Evolutionary conservation across 1,140 invertebrate genomes (phyloP).

Genomic region (Drosophila navojoa): DNA sequence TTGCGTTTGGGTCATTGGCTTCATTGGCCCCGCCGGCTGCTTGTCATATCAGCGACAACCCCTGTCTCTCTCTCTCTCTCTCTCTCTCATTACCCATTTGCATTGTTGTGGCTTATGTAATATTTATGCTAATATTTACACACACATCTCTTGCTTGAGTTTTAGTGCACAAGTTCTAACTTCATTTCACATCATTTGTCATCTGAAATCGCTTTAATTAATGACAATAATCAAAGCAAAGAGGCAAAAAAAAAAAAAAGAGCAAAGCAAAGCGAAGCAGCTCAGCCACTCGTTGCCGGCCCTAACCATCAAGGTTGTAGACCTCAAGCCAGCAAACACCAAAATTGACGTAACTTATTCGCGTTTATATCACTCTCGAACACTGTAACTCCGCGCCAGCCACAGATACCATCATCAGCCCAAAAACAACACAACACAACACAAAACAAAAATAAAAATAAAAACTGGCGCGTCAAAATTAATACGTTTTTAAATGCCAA

Average conservation of each 20-base stretch:
- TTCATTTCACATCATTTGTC: slow-evolving; percentile 72
- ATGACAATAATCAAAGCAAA: slow-evolving; percentile 68
- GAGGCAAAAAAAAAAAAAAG: slow-evolving; percentile 12
- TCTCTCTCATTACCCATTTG: slow-evolving; percentile 22
- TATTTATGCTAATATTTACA: slow-evolving; percentile 79
- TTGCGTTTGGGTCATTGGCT: slow-evolving; percentile 72
- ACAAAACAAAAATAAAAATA: slow-evolving; percentile 35
- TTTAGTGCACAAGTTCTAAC: slow-evolving; percentile 8
- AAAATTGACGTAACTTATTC: slow-evolving; percentile 79
- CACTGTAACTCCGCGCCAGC: slow-evolving; percentile 34
- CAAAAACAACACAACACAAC: slow-evolving; percentile 11
- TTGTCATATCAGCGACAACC: slow-evolving; percentile 28
- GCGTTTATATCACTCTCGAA: slow-evolving; percentile 70
- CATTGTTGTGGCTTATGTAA: slow-evolving; percentile 40
- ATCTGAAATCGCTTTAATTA: slow-evolving; percentile 57
- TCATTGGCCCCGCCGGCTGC: slow-evolving; percentile 33
- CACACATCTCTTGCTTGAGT: not conserved
- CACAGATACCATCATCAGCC: slow-evolving; percentile 65
- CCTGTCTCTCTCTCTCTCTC: slow-evolving; percentile 49
- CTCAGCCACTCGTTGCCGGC: not conserved
- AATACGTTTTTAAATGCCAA: slow-evolving; percentile 82
- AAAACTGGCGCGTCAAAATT: slow-evolving; percentile 74
- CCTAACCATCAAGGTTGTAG: slow-evolving; percentile 65
- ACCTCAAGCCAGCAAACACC: slow-evolving; percentile 47
- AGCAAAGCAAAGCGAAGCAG: slow-evolving; percentile 1